A percentile compares a stretch with the other conserved stretches of the same genome.
These are phyloP conservation scores for Pedicia rivosa DNA, from an alignment of 2,888 invertebrate genomes.

Conservation along the genomic window DNA sequence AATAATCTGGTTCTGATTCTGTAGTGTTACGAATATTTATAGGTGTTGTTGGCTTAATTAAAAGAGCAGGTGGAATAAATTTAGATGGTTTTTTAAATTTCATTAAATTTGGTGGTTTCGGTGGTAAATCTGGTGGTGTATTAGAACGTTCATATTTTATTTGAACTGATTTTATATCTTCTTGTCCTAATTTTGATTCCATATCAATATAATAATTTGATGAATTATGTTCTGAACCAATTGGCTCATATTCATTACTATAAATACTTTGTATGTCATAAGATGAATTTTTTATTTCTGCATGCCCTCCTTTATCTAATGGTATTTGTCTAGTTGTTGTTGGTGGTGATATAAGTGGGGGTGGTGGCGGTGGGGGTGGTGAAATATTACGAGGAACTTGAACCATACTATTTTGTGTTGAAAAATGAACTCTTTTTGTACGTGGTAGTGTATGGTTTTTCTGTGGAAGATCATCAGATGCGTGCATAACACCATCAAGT, in stretches of 20 bases:
- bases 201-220: slow-evolving; percentile 48
- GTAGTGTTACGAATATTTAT: slow-evolving; percentile 16
- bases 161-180: slow-evolving; percentile 34
- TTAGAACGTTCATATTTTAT: slow-evolving; percentile 20
- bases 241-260: slow-evolving; percentile 59
- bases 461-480: slow-evolving; percentile 27
- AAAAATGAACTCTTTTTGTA: slow-evolving; percentile 42
- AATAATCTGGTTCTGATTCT: slow-evolving; percentile 52
- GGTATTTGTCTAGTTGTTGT: slow-evolving; percentile 28
- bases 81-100: slow-evolving; percentile 37
- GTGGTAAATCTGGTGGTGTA: slow-evolving; percentile 54
- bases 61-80: not conserved
- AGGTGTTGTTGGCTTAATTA: not conserved
- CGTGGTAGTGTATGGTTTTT: slow-evolving; percentile 18
- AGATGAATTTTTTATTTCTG: not conserved
- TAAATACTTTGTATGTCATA: slow-evolving; percentile 39
- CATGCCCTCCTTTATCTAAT: slow-evolving; percentile 31
- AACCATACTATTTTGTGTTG: slow-evolving; percentile 43
- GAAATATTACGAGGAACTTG: slow-evolving; percentile 22
- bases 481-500: slow-evolving; percentile 14
- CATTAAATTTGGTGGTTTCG: slow-evolving; percentile 59
- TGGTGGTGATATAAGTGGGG: slow-evolving; percentile 10
- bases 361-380: slow-evolving; percentile 3
- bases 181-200: slow-evolving; percentile 34
- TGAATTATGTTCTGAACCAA: slow-evolving; percentile 29